Evolutionary conservation across 1,140 invertebrate species (phyloP).

Genomic region (Tetraneura akinire): DNA sequence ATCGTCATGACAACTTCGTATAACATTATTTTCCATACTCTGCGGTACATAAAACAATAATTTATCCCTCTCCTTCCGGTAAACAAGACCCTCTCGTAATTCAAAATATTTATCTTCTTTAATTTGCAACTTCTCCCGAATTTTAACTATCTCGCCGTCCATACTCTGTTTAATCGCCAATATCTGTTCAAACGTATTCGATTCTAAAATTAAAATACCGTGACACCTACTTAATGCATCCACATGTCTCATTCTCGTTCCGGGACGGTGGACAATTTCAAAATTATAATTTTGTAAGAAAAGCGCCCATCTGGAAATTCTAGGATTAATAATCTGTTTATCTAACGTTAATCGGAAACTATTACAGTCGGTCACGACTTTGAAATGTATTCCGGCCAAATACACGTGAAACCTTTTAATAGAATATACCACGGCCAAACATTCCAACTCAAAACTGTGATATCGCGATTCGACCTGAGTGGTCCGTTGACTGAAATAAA

Average conservation of each 20-base stretch:
- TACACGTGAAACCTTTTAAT: neutral
- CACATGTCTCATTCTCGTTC: neutral
- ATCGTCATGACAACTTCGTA: neutral
- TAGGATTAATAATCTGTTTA: constrained; percentile 52
- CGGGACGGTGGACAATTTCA: neutral
- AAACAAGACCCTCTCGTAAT: neutral
- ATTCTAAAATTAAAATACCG: neutral
- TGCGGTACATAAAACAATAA: neutral
- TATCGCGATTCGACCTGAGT: neutral
- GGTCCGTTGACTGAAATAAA: constrained; percentile 9
- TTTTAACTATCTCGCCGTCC: neutral
- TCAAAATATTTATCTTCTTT: neutral
- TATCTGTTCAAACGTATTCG: neutral
- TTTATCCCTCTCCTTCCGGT: neutral
- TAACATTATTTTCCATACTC: neutral
- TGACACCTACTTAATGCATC: neutral
- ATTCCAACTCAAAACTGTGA: neutral
- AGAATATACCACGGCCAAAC: neutral
- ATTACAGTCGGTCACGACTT: constrained; percentile 7
- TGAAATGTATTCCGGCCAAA: neutral
- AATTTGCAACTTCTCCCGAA: neutral
- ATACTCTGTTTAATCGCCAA: neutral
- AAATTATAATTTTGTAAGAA: constrained; percentile 23
- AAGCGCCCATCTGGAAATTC: neutral
- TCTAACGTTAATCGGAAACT: constrained; percentile 52